Percentiles rank a stretch among this genome's conserved stretches.
Conservation (phyloP, 2,888 invertebrate genomes). For the Lypha dubia region DNA sequence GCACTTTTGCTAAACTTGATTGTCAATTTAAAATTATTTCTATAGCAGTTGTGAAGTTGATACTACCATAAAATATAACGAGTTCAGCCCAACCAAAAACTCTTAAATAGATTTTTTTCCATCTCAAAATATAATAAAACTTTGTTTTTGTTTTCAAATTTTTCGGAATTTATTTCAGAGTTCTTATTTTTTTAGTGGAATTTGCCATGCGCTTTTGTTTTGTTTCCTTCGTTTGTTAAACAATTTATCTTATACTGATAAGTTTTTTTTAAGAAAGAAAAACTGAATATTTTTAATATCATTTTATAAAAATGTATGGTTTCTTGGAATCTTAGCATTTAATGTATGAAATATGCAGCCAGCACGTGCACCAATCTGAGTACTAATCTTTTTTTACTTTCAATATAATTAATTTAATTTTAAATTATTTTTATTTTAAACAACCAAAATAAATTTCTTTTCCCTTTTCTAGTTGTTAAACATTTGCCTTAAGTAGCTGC, state of each 20-base stretch:
- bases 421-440: constrained; percentile 55
- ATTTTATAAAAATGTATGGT: constrained; percentile 71
- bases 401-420: constrained; percentile 48
- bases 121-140: constrained; percentile 13
- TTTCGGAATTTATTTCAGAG: constrained; percentile 58
- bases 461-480: constrained; percentile 55
- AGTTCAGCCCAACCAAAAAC: no score
- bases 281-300: constrained; percentile 49
- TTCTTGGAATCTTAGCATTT: constrained; percentile 38
- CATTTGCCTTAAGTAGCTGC: constrained; percentile 57
- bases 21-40: no score
- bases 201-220: constrained; percentile 52
- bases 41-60: no score
- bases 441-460: constrained; percentile 64
- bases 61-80: no score
- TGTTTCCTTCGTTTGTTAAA: constrained; percentile 27
- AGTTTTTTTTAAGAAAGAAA: constrained; percentile 48
- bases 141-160: constrained; percentile 45
- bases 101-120: no score
- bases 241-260: constrained; percentile 56
- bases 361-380: constrained; percentile 42
- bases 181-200: constrained; percentile 56
- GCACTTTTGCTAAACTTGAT: no score
- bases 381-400: constrained; percentile 11
- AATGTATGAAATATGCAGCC: constrained; percentile 54